Percentiles rank a stretch among this genome's conserved stretches.
These are phyloP conservation scores for Lerema accius DNA, from an alignment of 1,140 invertebrate species.

Conservation along the genomic window DNA sequence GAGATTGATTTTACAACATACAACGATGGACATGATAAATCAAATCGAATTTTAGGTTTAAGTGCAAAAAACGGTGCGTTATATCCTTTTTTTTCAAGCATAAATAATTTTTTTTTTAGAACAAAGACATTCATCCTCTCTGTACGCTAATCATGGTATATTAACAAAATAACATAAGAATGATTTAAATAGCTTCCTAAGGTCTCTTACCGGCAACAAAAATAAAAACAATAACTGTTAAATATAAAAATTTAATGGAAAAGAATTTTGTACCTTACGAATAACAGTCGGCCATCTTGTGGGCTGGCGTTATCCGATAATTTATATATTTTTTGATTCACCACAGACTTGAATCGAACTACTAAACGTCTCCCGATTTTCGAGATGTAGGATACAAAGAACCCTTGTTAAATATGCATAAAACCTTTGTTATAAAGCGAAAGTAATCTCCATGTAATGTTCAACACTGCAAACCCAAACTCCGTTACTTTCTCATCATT, in stretches of 20 bases:
- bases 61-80: slow-evolving; percentile 25
- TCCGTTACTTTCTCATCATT: slow-evolving; percentile 63
- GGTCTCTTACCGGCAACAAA: slow-evolving; percentile 25
- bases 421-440: slow-evolving; percentile 54
- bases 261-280: slow-evolving; percentile 79
- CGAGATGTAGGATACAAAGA: slow-evolving; percentile 46
- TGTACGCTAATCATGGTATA: slow-evolving; percentile 34
- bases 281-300: slow-evolving; percentile 82
- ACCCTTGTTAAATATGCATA: slow-evolving; percentile 54
- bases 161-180: slow-evolving; percentile 38
- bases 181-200: slow-evolving; percentile 33
- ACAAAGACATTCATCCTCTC: slow-evolving; percentile 58
- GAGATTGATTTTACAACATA: background rate
- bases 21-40: slow-evolving; percentile 13
- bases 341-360: slow-evolving; percentile 54
- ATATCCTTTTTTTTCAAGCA: slow-evolving; percentile 1
- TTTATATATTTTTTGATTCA: slow-evolving; percentile 65
- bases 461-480: slow-evolving; percentile 73
- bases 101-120: slow-evolving; percentile 36
- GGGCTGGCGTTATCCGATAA: slow-evolving; percentile 74
- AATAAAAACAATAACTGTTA: slow-evolving; percentile 35
- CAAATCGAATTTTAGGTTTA: background rate
- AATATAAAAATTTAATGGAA: slow-evolving; percentile 48
- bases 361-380: slow-evolving; percentile 46
- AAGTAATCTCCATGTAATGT: slow-evolving; percentile 57